These are phyloP conservation scores for Tetramorium alpestre DNA, from an alignment of 1,140 invertebrate species.

Conservation along the genomic window DNA sequence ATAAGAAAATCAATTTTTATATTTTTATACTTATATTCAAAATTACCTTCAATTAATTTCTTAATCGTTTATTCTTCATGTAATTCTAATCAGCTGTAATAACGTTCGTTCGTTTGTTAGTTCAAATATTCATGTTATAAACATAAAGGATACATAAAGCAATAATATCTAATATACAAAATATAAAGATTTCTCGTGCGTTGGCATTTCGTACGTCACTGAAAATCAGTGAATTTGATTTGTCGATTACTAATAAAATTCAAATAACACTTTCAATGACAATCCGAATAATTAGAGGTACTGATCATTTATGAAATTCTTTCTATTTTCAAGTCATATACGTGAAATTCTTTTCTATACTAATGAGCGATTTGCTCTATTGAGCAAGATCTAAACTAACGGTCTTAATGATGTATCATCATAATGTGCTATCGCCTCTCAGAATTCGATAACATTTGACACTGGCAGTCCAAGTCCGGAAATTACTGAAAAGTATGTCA, in stretches of 20 bases:
- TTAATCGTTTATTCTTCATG: not conserved
- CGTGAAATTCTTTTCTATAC: not conserved
- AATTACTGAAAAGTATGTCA: constrained; percentile 46
- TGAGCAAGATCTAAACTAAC: constrained; percentile 10
- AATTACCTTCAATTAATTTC: not conserved
- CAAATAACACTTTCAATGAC: not conserved
- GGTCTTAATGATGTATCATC: constrained; percentile 10
- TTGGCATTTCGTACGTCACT: not conserved
- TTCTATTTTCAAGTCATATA: constrained; percentile 5
- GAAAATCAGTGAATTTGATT: not conserved
- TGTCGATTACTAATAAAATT: not conserved
- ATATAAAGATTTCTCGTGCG: too few species aligned
- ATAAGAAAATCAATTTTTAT: not conserved
- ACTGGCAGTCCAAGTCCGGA: constrained; percentile 50
- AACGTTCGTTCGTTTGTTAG: not conserved
- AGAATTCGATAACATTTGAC: constrained; percentile 74
- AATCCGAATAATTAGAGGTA: not conserved
- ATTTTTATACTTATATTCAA: not conserved
- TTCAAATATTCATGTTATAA: not conserved
- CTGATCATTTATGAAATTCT: not conserved
- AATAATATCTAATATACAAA: not conserved
- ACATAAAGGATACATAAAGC: not conserved
- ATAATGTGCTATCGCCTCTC: constrained; percentile 58
- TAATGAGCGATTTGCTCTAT: not conserved
- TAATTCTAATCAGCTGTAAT: not conserved